These are phyloP conservation scores for Alviniconcha marisindica DNA, from an alignment of 1,140 invertebrate species.

Conservation along the genomic window DNA sequence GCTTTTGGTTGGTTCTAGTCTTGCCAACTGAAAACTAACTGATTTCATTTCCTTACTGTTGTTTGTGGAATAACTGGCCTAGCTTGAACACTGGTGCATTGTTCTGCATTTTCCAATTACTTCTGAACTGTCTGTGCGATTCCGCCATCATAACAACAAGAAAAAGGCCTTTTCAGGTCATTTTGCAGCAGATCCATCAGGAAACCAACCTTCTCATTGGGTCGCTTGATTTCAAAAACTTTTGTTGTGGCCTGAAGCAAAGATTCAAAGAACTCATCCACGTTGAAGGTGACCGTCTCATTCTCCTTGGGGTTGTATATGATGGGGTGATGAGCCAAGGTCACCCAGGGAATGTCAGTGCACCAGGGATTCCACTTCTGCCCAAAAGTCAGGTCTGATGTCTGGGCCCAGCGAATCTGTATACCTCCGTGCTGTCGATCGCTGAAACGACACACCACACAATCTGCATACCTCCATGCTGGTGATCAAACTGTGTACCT, in stretches of 20 bases:
- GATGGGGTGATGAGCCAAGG: slow-evolving; percentile 88
- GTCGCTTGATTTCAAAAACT: slow-evolving; percentile 67
- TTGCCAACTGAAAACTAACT: too few species aligned
- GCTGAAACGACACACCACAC: slow-evolving; percentile 55
- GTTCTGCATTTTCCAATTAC: too few species aligned
- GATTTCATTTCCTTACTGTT: too few species aligned
- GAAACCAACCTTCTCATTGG: slow-evolving; percentile 56
- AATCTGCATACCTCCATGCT: too few species aligned
- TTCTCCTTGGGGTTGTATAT: slow-evolving; percentile 82
- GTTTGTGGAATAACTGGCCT: too few species aligned
- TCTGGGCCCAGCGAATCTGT: slow-evolving; percentile 86
- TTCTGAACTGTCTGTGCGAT: too few species aligned
- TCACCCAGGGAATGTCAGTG: slow-evolving; percentile 86
- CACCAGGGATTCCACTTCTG: slow-evolving; percentile 92
- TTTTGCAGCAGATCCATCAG: too few species aligned
- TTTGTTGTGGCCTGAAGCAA: slow-evolving; percentile 65
- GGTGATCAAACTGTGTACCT: too few species aligned
- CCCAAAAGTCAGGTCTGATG: slow-evolving; percentile 81
- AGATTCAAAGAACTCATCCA: slow-evolving; percentile 74
- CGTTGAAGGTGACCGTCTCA: slow-evolving; percentile 73
- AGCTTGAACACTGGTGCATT: too few species aligned
- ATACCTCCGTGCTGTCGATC: slow-evolving; percentile 84
- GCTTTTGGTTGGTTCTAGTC: too few species aligned
- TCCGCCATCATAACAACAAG: too few species aligned
- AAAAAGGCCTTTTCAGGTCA: too few species aligned